A percentile compares a stretch with the other conserved stretches of the same genome.
Evolutionary conservation across 2,113 vertebrate genomes (phyloP).

Genomic region (Anarhynchus alexandrinus): DNA sequence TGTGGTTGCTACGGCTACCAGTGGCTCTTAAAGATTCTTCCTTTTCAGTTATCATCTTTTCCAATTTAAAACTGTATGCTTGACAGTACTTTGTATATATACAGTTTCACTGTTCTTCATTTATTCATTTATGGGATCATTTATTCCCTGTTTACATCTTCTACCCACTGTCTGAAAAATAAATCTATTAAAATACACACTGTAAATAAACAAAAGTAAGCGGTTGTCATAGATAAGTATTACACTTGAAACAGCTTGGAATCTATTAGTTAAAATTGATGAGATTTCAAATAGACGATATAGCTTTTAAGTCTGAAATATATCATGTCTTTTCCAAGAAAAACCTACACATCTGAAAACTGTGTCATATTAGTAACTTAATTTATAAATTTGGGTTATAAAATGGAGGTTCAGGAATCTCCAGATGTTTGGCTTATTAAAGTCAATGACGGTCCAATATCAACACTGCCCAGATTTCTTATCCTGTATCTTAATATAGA

Average conservation of each 20-base stretch:
- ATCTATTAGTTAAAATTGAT: not conserved
- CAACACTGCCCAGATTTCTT: constrained; percentile 35
- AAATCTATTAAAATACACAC: not conserved
- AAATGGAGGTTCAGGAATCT: constrained; percentile 47
- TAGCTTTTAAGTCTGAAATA: not conserved
- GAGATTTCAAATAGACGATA: not conserved
- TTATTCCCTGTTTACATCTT: not conserved
- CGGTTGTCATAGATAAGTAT: not conserved
- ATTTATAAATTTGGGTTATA: constrained; percentile 53
- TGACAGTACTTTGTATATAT: not conserved
- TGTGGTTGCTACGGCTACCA: not conserved
- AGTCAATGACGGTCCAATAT: not conserved
- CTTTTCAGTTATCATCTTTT: not conserved
- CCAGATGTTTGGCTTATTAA: constrained; percentile 68
- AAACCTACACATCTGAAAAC: constrained; percentile 43
- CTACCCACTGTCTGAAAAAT: not conserved
- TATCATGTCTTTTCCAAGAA: not conserved
- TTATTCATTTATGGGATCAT: not conserved
- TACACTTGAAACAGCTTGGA: constrained; percentile 1
- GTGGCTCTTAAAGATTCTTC: not conserved
- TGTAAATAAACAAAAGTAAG: not conserved
- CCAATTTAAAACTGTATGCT: not conserved
- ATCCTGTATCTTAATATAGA: constrained; percentile 26
- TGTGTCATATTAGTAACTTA: constrained; percentile 34
- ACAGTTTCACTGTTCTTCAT: not conserved